Base-by-base conservation (phyloP, 2,113 vertebrate genomes). In the Tympanuchus pallidicinctus region DNA sequence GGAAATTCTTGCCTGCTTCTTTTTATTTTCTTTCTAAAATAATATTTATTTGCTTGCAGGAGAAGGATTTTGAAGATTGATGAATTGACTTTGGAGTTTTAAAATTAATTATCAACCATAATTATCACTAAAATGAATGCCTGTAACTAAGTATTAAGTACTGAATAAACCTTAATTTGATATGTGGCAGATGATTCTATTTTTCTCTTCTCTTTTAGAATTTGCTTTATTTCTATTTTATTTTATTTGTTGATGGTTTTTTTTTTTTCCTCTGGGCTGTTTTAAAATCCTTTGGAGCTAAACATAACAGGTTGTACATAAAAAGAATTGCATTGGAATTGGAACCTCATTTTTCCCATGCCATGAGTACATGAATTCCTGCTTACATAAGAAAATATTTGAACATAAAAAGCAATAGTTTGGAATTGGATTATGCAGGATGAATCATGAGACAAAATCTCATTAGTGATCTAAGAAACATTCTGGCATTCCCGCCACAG, bases 321-420 rank as follows among this genome's bases (percentile, higher is more conserved):
- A 90, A 86, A 87, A 70, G 88, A 73, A 93, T 74, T 82, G 73
- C 80, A 77, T 36, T 95, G 87, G 88, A 96, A 88, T 97, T 94
- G 38, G 38, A 38, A 56, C 75, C 70, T 45, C 94, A 64, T 90
- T 94, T 97, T 96, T 93, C 78, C 87, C 90, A 93, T 93, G 75
- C 83, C 65, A 91, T 77, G 52, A 86, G 59, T 94, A 57, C 90
- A 94, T 93, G 92, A 87, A 96, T 97, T 93, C 65, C 57, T 93
- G 43, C 82, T 96, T 97, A 86, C 93, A 96, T 88, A 96, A 89
- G 86, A 95, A 96, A 96, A 82, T 96, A 94, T 94, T 93, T 96
- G 87, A 95, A 90, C 82, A 95, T 94, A 91, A 95, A 96, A 96
- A 93, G 75, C 73, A 96, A 73, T 77, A 87, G 86, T 95, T 94